A percentile compares a stretch with the other conserved stretches of the same genome.
These are phyloP conservation scores for Dysmachus trigonus DNA, from an alignment of 2,888 invertebrate species.

Conservation along the genomic window DNA sequence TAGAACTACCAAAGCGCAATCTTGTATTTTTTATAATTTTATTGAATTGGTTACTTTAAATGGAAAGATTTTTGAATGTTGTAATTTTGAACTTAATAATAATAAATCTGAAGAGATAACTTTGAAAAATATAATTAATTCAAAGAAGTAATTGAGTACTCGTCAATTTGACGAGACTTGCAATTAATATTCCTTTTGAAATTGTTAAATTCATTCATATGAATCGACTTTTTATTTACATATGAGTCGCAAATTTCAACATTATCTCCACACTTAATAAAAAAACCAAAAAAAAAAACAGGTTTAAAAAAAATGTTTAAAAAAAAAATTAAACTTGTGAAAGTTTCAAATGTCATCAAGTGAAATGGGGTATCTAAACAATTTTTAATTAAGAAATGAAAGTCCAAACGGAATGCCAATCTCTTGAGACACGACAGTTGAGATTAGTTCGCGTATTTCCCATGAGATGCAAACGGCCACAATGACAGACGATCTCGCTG, in stretches of 20 bases:
- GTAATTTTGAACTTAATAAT: no score
- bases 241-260: not conserved
- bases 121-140: no score
- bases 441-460: not conserved
- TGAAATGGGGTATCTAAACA: not conserved
- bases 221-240: no score
- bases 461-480: not conserved
- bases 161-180: no score
- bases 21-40: no score
- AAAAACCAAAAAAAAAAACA: not conserved
- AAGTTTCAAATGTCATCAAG: not conserved
- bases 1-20: no score
- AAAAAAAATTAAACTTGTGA: not conserved
- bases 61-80: no score
- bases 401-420: not conserved
- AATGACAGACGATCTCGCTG: not conserved
- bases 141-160: no score
- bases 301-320: not conserved
- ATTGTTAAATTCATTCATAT: no score
- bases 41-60: no score
- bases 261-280: not conserved
- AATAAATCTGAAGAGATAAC: no score
- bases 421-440: not conserved
- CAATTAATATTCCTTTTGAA: no score
- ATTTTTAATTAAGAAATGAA: not conserved